A percentile compares a stretch with the other conserved stretches of the same genome.
phyloP scores from a whole-genome alignment of 2,113 vertebrate genomes.

The Pteropus alecto region DNA sequence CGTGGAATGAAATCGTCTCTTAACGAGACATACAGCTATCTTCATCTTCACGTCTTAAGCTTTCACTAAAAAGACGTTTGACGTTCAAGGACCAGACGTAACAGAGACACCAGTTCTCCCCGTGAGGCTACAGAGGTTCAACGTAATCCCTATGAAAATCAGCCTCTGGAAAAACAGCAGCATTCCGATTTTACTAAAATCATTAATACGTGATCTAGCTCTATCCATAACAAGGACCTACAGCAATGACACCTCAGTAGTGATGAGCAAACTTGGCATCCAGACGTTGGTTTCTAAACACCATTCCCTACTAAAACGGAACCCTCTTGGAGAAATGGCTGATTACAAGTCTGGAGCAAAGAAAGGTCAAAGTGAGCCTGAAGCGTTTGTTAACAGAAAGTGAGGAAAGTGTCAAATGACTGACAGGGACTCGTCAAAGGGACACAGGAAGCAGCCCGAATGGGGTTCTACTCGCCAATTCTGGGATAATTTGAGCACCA shows the following conservation, averaged over 20 bases:
- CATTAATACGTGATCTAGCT: background rate
- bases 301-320: background rate
- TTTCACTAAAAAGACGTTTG: background rate
- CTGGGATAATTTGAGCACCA: background rate
- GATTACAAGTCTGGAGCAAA: background rate
- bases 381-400: background rate
- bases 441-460: background rate
- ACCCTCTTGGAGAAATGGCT: background rate
- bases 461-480: too few relatives aligned
- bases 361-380: background rate
- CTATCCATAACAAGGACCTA: background rate
- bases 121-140: background rate
- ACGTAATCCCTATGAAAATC: background rate
- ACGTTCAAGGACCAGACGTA: background rate
- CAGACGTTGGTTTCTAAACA: background rate
- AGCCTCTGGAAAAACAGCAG: background rate
- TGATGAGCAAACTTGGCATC: background rate
- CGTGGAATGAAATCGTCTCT: background rate
- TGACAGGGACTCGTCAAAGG: background rate
- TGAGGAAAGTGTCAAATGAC: background rate
- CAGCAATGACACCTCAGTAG: background rate
- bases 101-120: background rate
- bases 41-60: background rate
- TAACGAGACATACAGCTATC: accelerated
- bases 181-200: background rate